Base-by-base conservation (phyloP, 2,888 invertebrate species). In the Caradrina clavipalpis region DNA sequence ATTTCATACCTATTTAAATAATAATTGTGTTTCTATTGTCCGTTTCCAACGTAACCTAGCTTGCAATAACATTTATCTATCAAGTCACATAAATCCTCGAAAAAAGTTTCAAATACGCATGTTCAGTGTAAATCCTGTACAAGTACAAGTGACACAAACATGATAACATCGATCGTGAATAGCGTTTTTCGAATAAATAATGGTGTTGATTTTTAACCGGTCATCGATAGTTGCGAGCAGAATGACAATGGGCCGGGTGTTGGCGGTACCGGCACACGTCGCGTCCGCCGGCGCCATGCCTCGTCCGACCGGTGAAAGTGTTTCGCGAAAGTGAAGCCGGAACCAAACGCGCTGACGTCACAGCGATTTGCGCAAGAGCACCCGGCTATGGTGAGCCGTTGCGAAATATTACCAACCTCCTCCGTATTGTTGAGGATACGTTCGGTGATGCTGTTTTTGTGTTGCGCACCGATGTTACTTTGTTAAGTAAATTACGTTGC, bases 281-380 rank as follows among this genome's bases (percentile, higher is more conserved):
- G 84, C 76, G 69, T 62, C 69, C 86, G 87, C 84, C 88, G 88
- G 90, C 86, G 89, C 90, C 88, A 79, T 80, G 87, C 82, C 86
- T 80, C 84, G 86, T 83, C 86, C 84, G 75, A 78, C 89, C 87
- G 93, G 95, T 93, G 96, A 96, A 95, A 95, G 95, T 96, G 94
- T 91, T 91, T 91, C 89, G 95, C 94, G 96, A 96, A 95, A 96
- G 96, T 93, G 94, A 95, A 95, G 91, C 94, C 95, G 95, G 95
- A 95, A 95, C 92, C 90, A 88, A 88, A 84, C 83, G 85, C 84
- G 86, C 83, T 95, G 94, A 95, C 95, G 95, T 95, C 95, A 95
- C 87, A 75, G 71, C 88, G 91, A 90, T 94, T 94, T 95, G 95
- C 95, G 94, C 94, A 94, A 95, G 87, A 90, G 86, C 90, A 84